These are phyloP conservation scores for Dendrolimus houi DNA, from an alignment of 2,888 invertebrate species.

Conservation along the genomic window DNA sequence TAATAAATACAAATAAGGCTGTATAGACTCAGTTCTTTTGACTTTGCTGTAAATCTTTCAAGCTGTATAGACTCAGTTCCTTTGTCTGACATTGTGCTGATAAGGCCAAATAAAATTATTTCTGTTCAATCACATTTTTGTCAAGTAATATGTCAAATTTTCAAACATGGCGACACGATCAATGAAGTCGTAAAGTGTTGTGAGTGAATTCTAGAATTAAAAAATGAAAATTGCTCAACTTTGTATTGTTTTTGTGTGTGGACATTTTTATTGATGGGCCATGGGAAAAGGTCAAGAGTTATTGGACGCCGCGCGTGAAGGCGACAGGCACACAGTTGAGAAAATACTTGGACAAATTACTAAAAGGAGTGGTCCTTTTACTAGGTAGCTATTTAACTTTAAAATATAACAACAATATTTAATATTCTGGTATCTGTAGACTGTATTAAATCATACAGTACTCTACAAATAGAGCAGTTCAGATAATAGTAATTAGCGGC, in stretches of 20 bases:
- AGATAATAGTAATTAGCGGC: not conserved
- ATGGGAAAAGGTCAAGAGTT: conserved; percentile 99
- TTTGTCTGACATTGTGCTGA: too few relatives aligned
- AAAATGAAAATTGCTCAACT: conserved; percentile 55
- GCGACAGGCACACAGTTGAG: conserved; percentile 91
- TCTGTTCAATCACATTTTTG: not conserved
- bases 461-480: too few relatives aligned
- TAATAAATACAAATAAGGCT: too few relatives aligned
- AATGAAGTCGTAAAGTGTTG: conserved; percentile 81
- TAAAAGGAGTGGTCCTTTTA: conserved; percentile 94
- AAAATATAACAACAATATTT: too few relatives aligned
- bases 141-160: conserved; percentile 18
- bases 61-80: too few relatives aligned
- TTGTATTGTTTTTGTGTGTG: conserved; percentile 71
- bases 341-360: conserved; percentile 92
- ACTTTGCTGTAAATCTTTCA: too few relatives aligned
- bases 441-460: too few relatives aligned
- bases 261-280: conserved; percentile 58
- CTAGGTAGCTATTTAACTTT: conserved; percentile 81
- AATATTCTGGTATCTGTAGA: too few relatives aligned
- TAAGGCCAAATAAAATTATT: too few relatives aligned
- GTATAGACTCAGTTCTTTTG: too few relatives aligned
- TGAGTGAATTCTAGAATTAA: conserved; percentile 71
- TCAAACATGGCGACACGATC: conserved; percentile 85
- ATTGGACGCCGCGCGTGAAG: conserved; percentile 95